These are phyloP conservation scores for Sarotherodon lohbergeri DNA, from an alignment of 2,113 vertebrate genomes.

Conservation along the genomic window DNA sequence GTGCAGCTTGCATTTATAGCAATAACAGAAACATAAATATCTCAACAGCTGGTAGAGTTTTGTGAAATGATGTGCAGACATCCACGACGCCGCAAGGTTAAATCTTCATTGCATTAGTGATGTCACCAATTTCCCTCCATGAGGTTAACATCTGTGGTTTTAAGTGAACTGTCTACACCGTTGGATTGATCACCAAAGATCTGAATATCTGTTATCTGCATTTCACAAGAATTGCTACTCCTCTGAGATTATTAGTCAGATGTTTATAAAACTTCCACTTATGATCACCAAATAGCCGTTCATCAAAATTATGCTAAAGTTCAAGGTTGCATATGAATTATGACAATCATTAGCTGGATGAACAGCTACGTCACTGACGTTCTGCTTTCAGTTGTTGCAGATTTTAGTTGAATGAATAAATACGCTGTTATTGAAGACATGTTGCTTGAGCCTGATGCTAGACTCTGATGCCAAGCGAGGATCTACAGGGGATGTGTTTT, in stretches of 20 bases:
- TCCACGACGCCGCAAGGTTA: not conserved
- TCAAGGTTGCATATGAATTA: not conserved
- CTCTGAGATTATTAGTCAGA: not conserved
- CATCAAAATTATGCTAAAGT: not conserved
- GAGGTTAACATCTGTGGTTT: not conserved
- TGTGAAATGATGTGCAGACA: not conserved
- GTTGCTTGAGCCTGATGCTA: slow-evolving; percentile 12
- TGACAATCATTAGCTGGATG: not conserved
- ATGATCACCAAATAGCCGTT: not conserved
- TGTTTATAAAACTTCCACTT: not conserved
- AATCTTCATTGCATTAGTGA: not conserved
- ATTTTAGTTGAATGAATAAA: not conserved
- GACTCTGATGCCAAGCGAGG: slow-evolving; percentile 9
- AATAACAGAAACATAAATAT: not conserved
- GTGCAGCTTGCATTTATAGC: not conserved
- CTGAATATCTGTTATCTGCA: not conserved
- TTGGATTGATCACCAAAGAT: not conserved
- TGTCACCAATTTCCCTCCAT: not conserved
- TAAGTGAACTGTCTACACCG: not conserved
- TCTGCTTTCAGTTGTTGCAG: not conserved
- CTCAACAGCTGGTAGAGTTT: not conserved
- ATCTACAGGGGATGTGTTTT: not conserved
- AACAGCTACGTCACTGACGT: not conserved
- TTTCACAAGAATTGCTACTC: not conserved
- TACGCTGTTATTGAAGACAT: not conserved